Conservation (phyloP, 2,888 invertebrate genomes). For the Caenorhabditis macrosperma region DNA sequence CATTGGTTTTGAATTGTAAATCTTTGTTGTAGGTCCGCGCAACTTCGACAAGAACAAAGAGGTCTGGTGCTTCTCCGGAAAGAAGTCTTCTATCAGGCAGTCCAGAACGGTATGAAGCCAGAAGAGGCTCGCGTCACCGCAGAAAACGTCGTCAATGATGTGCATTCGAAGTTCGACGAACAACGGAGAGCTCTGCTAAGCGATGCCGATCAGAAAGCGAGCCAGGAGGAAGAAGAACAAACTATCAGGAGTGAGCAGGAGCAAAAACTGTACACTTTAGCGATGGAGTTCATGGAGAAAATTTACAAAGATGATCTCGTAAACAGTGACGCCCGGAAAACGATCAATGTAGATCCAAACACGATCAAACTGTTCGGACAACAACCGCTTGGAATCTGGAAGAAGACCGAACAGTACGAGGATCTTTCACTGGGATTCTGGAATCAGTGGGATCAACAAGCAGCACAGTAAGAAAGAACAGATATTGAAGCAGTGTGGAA, state of each 20-base stretch:
- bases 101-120: conserved; percentile 67
- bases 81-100: conserved; percentile 76
- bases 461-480: conserved; percentile 55
- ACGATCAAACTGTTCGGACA: conserved; percentile 52
- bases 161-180: conserved; percentile 55
- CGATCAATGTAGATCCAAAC: conserved; percentile 40
- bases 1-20: not conserved
- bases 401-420: conserved; percentile 36
- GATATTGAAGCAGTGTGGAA: too few species aligned
- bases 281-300: conserved; percentile 66
- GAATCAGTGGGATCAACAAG: conserved; percentile 67
- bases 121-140: conserved; percentile 67
- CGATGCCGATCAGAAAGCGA: conserved; percentile 39
- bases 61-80: conserved; percentile 66
- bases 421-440: conserved; percentile 60
- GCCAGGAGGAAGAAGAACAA: conserved; percentile 46
- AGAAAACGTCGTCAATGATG: conserved; percentile 67
- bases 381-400: conserved; percentile 55
- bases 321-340: conserved; percentile 36
- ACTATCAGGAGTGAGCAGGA: conserved; percentile 61
- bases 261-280: conserved; percentile 65
- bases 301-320: conserved; percentile 64
- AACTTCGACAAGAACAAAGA: conserved; percentile 53
- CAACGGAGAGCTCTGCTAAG: conserved; percentile 51
- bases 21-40: conserved; percentile 26